Evolutionary conservation across 2,797 vertebrate genomes (phyloP).

Genomic region (Channa striata): DNA sequence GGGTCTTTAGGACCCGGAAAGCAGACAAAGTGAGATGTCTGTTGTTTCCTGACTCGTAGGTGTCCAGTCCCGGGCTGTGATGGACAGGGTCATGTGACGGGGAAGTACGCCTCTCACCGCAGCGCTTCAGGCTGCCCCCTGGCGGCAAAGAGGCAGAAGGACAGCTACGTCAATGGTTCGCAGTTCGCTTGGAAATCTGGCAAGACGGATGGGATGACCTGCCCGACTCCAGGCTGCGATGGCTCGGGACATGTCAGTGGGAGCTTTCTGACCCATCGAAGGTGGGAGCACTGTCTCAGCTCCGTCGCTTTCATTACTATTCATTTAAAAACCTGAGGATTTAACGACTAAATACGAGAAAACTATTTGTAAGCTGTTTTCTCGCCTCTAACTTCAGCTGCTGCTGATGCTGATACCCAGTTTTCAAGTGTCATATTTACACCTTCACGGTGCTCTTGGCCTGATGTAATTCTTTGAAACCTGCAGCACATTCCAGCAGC

Average conservation of each 20-base stretch:
- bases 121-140: slow-evolving; percentile 97
- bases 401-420: background rate
- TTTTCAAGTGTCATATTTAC: background rate
- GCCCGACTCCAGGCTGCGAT: slow-evolving; percentile 97
- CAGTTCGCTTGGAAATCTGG: slow-evolving; percentile 98
- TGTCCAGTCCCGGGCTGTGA: slow-evolving; percentile 98
- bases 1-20: background rate
- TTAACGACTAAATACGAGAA: too few species aligned
- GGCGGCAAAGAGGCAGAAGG: slow-evolving; percentile 97
- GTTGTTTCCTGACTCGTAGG: slow-evolving; percentile 73
- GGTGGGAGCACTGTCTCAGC: slow-evolving; percentile 79
- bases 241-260: slow-evolving; percentile 98
- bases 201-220: slow-evolving; percentile 98
- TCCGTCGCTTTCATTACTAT: background rate
- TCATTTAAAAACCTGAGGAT: background rate
- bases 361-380: too few species aligned
- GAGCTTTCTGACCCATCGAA: slow-evolving; percentile 98
- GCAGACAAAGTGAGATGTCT: background rate
- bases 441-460: background rate
- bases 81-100: slow-evolving; percentile 97
- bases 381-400: too few species aligned
- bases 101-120: slow-evolving; percentile 98
- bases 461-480: background rate
- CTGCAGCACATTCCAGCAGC: slow-evolving; percentile 1
- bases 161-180: slow-evolving; percentile 95